phyloP scores from a whole-genome alignment of 1,140 invertebrate species.

The Caenorhabditis remanei region DNA sequence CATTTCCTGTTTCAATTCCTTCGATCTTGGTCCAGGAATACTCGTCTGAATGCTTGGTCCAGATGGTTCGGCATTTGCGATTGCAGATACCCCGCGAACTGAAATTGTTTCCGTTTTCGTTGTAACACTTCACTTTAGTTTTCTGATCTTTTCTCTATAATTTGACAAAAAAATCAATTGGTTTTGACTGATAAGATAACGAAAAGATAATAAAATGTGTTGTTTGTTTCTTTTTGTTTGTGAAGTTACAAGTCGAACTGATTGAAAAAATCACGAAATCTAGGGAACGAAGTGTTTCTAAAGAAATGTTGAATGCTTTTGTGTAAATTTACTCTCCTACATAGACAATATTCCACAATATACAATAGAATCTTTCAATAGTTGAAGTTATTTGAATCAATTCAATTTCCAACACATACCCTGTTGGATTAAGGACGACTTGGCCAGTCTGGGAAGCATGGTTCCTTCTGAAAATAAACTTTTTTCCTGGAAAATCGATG shows the following conservation, averaged over 20 bases:
- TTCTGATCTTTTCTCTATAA: conserved; percentile 19
- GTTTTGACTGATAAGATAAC: neutral
- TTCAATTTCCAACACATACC: conserved; percentile 1
- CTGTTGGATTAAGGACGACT: conserved; percentile 36
- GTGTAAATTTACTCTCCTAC: too few species aligned
- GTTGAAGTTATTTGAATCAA: neutral
- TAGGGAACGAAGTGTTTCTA: too few species aligned
- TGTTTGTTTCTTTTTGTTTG: conserved; percentile 21
- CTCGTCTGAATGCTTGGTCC: conserved; percentile 82
- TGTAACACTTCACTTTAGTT: neutral
- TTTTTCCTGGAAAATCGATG: conserved; percentile 12
- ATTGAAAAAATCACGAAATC: too few species aligned
- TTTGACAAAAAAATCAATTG: neutral
- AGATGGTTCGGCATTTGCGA: conserved; percentile 81
- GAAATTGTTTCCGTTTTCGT: neutral
- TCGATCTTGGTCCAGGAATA: conserved; percentile 84
- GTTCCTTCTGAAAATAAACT: conserved; percentile 6
- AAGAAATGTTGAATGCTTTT: too few species aligned
- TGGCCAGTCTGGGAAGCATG: conserved; percentile 53
- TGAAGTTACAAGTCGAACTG: neutral
- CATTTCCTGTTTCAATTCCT: conserved; percentile 82
- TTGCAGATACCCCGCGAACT: conserved; percentile 51
- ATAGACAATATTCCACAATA: too few species aligned
- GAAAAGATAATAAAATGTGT: conserved; percentile 21
- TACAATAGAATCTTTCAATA: too few species aligned